Conservation (phyloP, 2,888 invertebrate genomes). For the Eristalis tenax region DNA sequence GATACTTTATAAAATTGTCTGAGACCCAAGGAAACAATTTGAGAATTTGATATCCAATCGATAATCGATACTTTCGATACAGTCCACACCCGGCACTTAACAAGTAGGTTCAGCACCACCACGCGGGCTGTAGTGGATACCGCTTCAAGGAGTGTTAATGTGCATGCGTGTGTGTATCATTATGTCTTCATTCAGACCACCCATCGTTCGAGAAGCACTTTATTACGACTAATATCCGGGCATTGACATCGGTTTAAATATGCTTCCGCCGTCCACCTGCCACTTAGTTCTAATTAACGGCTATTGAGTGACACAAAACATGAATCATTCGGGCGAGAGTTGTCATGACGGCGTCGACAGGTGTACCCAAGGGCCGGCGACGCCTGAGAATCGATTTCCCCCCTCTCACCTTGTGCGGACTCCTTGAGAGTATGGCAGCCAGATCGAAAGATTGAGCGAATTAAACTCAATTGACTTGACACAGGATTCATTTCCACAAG, state of each 20-base stretch:
- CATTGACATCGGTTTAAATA: constrained; percentile 56
- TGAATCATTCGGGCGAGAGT: constrained; percentile 5
- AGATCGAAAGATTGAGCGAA: not conserved
- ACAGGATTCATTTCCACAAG: constrained; percentile 14
- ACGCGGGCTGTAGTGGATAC: not conserved
- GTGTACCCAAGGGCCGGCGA: not conserved
- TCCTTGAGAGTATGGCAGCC: too few relatives aligned
- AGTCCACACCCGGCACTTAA: too few relatives aligned
- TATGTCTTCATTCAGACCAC: not conserved
- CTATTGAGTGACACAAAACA: not conserved
- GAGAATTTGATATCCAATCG: too few relatives aligned
- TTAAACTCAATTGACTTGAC: constrained; percentile 27
- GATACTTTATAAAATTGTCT: too few relatives aligned
- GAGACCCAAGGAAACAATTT: too few relatives aligned
- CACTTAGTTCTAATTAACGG: constrained; percentile 22
- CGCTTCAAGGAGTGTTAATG: not conserved
- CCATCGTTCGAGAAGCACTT: not conserved
- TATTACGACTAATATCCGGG: constrained; percentile 32
- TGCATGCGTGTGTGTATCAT: not conserved
- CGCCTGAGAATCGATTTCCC: constrained; percentile 33
- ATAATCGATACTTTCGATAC: too few relatives aligned
- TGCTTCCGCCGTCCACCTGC: not conserved
- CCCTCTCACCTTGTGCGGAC: not conserved
- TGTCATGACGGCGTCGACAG: constrained; percentile 17
- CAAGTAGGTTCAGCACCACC: too few relatives aligned